Evolutionary conservation across 1,140 invertebrate genomes (phyloP).

Genomic region (Cepaea nemoralis): DNA sequence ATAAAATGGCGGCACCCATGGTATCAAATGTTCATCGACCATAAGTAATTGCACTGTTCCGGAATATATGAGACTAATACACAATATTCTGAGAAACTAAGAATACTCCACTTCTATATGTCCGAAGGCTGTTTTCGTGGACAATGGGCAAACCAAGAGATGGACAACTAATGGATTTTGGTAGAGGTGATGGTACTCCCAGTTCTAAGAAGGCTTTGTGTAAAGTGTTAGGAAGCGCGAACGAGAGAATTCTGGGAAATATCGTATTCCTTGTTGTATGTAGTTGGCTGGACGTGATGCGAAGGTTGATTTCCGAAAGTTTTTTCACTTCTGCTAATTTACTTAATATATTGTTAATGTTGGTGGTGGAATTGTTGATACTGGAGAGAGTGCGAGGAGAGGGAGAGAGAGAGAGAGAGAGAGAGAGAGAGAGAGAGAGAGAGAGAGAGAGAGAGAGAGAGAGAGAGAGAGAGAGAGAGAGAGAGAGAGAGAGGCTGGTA

Average conservation of each 20-base stretch:
- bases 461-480: not conserved
- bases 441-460: not conserved
- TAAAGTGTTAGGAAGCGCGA: too few species aligned
- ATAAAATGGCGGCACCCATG: not conserved
- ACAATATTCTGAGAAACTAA: not conserved
- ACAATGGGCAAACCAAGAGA: constrained; percentile 13
- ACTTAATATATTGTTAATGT: not conserved
- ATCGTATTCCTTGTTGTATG: too few species aligned
- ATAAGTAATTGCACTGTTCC: constrained; percentile 13
- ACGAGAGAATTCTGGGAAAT: too few species aligned
- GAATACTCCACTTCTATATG: not conserved
- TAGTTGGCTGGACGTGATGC: too few species aligned
- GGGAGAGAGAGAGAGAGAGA: too few species aligned
- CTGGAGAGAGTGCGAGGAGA: too few species aligned
- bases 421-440: not conserved
- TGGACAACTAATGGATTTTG: constrained; percentile 5
- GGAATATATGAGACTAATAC: constrained; percentile 28
- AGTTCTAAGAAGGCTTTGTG: not conserved
- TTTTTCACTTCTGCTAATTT: too few species aligned
- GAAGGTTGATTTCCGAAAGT: too few species aligned
- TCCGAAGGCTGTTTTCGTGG: not conserved
- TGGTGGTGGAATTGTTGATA: not conserved
- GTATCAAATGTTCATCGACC: constrained; percentile 27
- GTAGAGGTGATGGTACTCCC: not conserved
- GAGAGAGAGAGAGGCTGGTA: not conserved